Evolutionary conservation across 2,797 vertebrate species (phyloP).

Genomic region (Tolypeutes matacus): DNA sequence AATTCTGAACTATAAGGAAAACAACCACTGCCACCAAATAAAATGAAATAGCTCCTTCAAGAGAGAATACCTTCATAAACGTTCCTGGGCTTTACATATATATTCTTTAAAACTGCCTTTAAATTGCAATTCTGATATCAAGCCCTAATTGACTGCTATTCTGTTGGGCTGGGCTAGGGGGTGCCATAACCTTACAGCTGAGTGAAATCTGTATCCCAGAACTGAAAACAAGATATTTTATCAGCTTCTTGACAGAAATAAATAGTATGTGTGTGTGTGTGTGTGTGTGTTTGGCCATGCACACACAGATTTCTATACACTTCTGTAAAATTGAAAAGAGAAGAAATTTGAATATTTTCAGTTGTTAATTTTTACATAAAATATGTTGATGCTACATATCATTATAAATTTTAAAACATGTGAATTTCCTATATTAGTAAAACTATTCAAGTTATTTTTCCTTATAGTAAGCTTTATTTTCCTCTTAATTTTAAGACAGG

Average conservation of each 20-base stretch:
- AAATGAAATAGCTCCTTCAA: not conserved
- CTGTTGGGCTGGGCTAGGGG: conserved; percentile 53
- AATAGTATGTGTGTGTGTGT: not conserved
- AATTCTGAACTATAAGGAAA: conserved; percentile 52
- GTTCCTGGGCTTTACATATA: not conserved
- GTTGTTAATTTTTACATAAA: conserved; percentile 48
- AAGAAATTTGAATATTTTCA: conserved; percentile 24
- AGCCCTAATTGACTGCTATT: conserved; percentile 55
- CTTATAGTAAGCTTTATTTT: not conserved
- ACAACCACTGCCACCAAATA: not conserved
- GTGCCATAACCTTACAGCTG: conserved; percentile 68
- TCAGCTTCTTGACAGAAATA: not conserved
- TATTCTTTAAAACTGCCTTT: conserved; percentile 36
- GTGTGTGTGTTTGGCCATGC: not conserved
- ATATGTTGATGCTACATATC: conserved; percentile 16
- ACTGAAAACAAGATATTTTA: conserved; percentile 39
- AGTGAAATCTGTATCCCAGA: not conserved
- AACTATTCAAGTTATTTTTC: not conserved
- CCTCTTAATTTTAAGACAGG: not conserved
- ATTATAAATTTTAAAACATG: not conserved
- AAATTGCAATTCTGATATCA: conserved; percentile 32
- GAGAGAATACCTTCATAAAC: conserved; percentile 49
- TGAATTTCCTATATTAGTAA: not conserved
- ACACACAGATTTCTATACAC: not conserved
- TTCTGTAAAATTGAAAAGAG: not conserved